Evolutionary conservation across 2,113 vertebrate species (phyloP).

Genomic region (Morone chrysops): DNA sequence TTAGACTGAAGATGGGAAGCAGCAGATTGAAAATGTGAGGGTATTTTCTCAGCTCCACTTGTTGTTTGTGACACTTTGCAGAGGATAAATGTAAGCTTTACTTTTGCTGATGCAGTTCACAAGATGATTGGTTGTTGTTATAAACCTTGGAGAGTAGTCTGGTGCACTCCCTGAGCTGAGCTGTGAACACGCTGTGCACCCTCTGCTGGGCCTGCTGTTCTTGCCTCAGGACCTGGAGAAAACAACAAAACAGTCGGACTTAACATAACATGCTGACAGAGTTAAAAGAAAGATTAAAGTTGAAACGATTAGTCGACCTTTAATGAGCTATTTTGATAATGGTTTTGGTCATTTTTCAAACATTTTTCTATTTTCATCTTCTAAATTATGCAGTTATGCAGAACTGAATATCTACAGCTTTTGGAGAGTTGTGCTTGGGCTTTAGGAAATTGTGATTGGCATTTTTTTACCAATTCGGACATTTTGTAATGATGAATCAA

Average conservation of each 20-base stretch:
- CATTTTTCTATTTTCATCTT: neutral
- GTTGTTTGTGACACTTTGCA: neutral
- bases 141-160: conserved; percentile 63
- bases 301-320: neutral
- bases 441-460: too few relatives aligned
- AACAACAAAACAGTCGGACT: neutral
- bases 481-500: too few relatives aligned
- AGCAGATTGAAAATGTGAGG: neutral
- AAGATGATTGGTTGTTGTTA: conserved; percentile 32
- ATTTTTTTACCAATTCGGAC: too few relatives aligned
- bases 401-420: neutral
- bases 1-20: conserved; percentile 56
- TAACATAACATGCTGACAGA: neutral
- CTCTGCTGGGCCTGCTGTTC: conserved; percentile 74
- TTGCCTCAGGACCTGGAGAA: conserved; percentile 65
- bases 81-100: conserved; percentile 36
- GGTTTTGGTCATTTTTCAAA: neutral
- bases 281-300: neutral
- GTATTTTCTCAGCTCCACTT: neutral
- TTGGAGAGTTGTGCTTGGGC: too few relatives aligned
- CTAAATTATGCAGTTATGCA: neutral
- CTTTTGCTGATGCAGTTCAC: conserved; percentile 59
- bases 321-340: too few relatives aligned
- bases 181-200: conserved; percentile 55
- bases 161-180: conserved; percentile 68